Conservation (phyloP, 2,888 invertebrate species). For the Nomada fabriciana region DNA sequence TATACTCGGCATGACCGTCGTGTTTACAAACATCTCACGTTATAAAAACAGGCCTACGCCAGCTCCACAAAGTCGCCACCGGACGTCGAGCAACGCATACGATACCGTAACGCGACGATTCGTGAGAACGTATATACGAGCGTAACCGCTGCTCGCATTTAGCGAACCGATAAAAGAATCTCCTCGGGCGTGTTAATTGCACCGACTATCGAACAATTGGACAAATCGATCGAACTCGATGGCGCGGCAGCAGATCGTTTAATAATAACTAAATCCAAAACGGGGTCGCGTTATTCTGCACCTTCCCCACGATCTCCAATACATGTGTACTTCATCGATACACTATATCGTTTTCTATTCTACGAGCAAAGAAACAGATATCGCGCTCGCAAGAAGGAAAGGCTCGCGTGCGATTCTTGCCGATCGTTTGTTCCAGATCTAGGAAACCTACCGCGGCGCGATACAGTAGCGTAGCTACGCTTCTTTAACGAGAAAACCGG, state of each 20-base stretch:
- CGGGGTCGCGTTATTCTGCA: conserved; percentile 37
- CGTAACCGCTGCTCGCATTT: neutral
- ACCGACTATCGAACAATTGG: conserved; percentile 44
- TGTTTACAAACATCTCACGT: conserved; percentile 5
- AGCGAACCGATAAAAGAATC: conserved; percentile 36
- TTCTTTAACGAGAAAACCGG: conserved; percentile 47
- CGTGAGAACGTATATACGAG: neutral
- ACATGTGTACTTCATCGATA: neutral
- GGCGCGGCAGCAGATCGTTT: neutral
- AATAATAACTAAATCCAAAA: conserved; percentile 23
- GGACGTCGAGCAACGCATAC: conserved; percentile 16
- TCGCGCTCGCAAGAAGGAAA: conserved; percentile 50
- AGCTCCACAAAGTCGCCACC: neutral
- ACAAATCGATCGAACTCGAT: conserved; percentile 36
- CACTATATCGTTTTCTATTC: neutral
- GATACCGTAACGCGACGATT: conserved; percentile 4
- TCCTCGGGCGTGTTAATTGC: conserved; percentile 54
- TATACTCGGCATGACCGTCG: neutral
- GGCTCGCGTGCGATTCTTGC: conserved; percentile 56
- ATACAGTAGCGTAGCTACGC: conserved; percentile 60
- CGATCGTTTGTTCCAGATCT: conserved; percentile 69
- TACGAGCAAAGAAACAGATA: conserved; percentile 45
- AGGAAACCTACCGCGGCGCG: conserved; percentile 65
- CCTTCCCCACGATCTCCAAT: conserved; percentile 27
- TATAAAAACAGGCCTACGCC: neutral